phyloP scores from a whole-genome alignment of 2,888 invertebrate genomes.

The Amorpha juglandis region DNA sequence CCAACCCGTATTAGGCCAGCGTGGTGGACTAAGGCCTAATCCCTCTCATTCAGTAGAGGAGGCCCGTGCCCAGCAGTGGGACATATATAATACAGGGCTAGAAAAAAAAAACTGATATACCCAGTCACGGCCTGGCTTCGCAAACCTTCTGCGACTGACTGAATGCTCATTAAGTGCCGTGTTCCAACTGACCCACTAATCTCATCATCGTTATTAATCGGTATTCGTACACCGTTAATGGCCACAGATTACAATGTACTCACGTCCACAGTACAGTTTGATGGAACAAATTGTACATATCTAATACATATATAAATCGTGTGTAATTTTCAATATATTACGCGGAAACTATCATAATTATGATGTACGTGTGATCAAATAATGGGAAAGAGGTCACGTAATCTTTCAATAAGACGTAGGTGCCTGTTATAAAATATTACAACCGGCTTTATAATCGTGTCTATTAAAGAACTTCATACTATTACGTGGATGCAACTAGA shows the following conservation, averaged over 20 bases:
- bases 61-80: too few species aligned
- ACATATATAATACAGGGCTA: too few species aligned
- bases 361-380: slow-evolving; percentile 3
- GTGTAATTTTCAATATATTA: slow-evolving; percentile 13
- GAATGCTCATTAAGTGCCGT: slow-evolving; percentile 39
- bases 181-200: slow-evolving; percentile 36
- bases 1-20: too few species aligned
- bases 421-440: neutral
- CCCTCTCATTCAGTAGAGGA: too few species aligned
- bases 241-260: slow-evolving; percentile 40
- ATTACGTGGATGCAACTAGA: neutral
- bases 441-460: neutral
- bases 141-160: slow-evolving; percentile 31
- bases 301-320: slow-evolving; percentile 24
- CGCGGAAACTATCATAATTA: slow-evolving; percentile 6
- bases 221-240: slow-evolving; percentile 46
- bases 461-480: neutral
- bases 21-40: too few species aligned
- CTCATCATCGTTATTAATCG: slow-evolving; percentile 54
- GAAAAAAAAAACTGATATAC: slow-evolving; percentile 49
- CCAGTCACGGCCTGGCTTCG: slow-evolving; percentile 37
- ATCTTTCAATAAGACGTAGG: neutral
- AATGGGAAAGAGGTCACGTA: neutral
- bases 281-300: slow-evolving; percentile 19
- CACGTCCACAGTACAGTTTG: slow-evolving; percentile 31